Percentiles rank a stretch among this genome's conserved stretches.
Conservation (phyloP, 2,113 vertebrate species). For the Leptodactylus fuscus region DNA sequence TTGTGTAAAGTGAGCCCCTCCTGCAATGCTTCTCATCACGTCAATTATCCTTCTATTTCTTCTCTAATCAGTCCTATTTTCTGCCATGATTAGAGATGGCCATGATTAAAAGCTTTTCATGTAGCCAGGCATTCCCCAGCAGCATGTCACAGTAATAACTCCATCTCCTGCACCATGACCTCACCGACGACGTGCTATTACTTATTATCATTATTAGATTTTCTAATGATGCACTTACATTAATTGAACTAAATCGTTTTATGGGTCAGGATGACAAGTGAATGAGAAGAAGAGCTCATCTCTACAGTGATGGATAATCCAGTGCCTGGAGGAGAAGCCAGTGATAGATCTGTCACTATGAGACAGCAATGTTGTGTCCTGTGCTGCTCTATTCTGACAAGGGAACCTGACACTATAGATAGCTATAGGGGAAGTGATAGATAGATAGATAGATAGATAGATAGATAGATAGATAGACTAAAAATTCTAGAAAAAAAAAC, state of each 20-base stretch:
- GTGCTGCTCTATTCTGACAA: too few species aligned
- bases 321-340: conserved; percentile 29
- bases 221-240: conserved; percentile 38
- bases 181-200: conserved; percentile 10
- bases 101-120: conserved; percentile 42
- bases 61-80: conserved; percentile 35
- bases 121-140: not conserved
- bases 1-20: conserved; percentile 50
- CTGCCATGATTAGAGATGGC: conserved; percentile 39
- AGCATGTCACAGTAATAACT: conserved; percentile 20
- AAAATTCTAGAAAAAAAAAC: too few species aligned
- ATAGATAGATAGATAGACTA: not conserved
- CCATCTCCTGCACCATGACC: not conserved
- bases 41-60: conserved; percentile 28
- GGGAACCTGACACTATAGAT: too few species aligned
- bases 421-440: too few species aligned
- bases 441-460: too few species aligned
- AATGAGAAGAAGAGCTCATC: not conserved
- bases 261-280: conserved; percentile 33
- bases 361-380: not conserved
- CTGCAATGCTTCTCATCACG: conserved; percentile 35
- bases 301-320: conserved; percentile 32
- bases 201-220: conserved; percentile 23
- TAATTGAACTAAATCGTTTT: conserved; percentile 35
- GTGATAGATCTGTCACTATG: conserved; percentile 32